Conservation (phyloP, 2,888 invertebrate species). For the Prostheceraeus crozeri region DNA sequence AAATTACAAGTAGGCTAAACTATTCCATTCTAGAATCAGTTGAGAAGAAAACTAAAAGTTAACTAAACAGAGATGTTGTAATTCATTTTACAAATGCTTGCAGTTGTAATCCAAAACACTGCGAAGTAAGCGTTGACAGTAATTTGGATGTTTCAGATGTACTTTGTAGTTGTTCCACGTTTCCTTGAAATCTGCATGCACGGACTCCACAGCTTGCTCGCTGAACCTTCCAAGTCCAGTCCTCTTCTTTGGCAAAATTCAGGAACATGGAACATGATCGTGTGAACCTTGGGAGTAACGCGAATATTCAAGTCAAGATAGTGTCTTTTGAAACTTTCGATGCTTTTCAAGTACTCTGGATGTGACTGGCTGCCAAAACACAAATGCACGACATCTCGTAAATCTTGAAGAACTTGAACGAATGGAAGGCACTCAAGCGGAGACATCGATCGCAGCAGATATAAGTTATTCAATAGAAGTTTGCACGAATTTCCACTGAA, state of each 20-base stretch:
- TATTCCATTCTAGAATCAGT: too few species aligned
- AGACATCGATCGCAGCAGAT: constrained; percentile 31
- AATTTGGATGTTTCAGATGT: constrained; percentile 20
- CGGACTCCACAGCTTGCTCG: constrained; percentile 25
- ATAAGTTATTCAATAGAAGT: constrained; percentile 10
- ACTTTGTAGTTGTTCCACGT: constrained; percentile 10
- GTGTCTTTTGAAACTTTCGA: constrained; percentile 3
- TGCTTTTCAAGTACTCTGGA: neutral
- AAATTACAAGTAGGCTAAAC: too few species aligned
- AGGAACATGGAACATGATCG: constrained; percentile 13
- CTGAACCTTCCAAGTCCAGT: constrained; percentile 9
- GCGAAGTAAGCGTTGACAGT: constrained; percentile 11
- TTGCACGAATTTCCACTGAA: constrained; percentile 34
- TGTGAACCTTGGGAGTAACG: constrained; percentile 13
- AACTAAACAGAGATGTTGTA: too few species aligned
- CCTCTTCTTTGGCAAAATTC: constrained; percentile 26
- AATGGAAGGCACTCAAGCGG: constrained; percentile 32
- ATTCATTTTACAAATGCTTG: constrained; percentile 6
- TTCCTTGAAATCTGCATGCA: neutral
- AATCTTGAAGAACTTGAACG: constrained; percentile 19
- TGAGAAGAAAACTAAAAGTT: too few species aligned
- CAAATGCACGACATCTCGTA: constrained; percentile 16
- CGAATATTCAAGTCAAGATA: constrained; percentile 22
- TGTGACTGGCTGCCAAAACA: constrained; percentile 28
- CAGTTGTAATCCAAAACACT: constrained; percentile 7